Base-by-base conservation (phyloP, 2,797 vertebrate species). In the Periparus ater region DNA sequence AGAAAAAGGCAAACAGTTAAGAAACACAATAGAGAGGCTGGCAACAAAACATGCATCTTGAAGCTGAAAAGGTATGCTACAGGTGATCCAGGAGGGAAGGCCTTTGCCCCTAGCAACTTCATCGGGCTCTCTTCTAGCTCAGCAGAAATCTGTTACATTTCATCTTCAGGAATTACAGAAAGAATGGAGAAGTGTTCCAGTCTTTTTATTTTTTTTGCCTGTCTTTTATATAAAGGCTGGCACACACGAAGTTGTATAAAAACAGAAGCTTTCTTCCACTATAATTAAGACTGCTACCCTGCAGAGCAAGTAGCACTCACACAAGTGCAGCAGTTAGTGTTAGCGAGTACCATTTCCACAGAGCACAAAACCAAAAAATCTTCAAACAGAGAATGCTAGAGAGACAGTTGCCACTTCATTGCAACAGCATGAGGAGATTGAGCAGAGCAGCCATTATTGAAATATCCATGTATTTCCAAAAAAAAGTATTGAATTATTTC, bases 1-100 rank as follows among this genome's bases (percentile, higher is more conserved):
- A 94, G 36, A 95, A 92, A 77, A 95, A 54, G 48, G 74, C n/a
- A 82, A 91, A 34, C 15, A 42, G 30, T 65, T 54, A 90, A 84
- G 27, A 66, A 75, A 38, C 0, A 2, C 29, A 48, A 72, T 2
- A 70, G 16, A 76, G 13, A 61, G 5, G 6, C 14, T 74, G 32
- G 30, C 10, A 90, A 72, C 12, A 78, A 72, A 77, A 40, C 3
- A 48, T 4, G 0, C 9, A 58, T 12, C 18, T 78, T n/a, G 58
- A 5, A 42, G 36, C 17, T 53, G 11, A 22, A 18, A 86, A 70
- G 54, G 42, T 48, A 67, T 5, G 30, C 32, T 63, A 70, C 44
- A 48, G 10, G 17, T 50, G 17, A 30, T 47, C 6, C 38, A 67
- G 13, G 6, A 68, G 8, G 16, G 42, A 79, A 81, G 25, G 7